Conservation (phyloP, 2,113 vertebrate genomes). For the Osmerus mordax region DNA sequence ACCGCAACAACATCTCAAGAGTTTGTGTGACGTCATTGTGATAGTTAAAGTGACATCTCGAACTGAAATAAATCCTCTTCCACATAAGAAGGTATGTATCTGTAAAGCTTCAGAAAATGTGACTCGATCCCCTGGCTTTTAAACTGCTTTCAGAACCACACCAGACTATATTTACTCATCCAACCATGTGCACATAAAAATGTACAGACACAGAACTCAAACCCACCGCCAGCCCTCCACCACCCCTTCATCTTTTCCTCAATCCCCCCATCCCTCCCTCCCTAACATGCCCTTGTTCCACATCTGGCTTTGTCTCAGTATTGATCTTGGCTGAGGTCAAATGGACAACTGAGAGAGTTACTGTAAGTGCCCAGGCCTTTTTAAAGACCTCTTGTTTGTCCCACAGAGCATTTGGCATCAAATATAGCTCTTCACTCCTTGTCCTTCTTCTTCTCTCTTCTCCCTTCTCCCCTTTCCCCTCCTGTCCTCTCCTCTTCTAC, state of each 20-base stretch:
- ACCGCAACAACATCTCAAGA: not conserved
- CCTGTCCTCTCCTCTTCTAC: too few species aligned
- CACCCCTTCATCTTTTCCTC: constrained; percentile 41
- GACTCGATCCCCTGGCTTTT: too few species aligned
- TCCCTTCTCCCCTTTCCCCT: not conserved
- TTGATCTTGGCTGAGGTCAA: constrained; percentile 65
- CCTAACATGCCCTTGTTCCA: constrained; percentile 54
- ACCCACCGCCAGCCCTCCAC: not conserved
- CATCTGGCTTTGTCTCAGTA: constrained; percentile 61
- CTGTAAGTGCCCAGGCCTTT: constrained; percentile 55
- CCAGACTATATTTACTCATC: too few species aligned
- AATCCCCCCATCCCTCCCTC: constrained; percentile 28
- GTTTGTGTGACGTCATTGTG: too few species aligned
- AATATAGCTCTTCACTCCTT: constrained; percentile 57
- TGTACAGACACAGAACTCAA: constrained; percentile 39
- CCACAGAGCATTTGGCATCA: constrained; percentile 62
- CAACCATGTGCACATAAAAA: constrained; percentile 35
- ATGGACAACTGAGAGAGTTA: constrained; percentile 42
- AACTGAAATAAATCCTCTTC: too few species aligned
- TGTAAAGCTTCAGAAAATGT: too few species aligned
- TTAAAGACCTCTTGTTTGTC: constrained; percentile 64
- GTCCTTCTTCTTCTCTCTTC: too few species aligned
- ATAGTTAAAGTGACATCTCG: too few species aligned
- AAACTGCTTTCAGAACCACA: too few species aligned
- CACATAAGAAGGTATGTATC: too few species aligned